phyloP scores from a whole-genome alignment of 2,113 vertebrate genomes.

The Romanogobio albipinnatus region DNA sequence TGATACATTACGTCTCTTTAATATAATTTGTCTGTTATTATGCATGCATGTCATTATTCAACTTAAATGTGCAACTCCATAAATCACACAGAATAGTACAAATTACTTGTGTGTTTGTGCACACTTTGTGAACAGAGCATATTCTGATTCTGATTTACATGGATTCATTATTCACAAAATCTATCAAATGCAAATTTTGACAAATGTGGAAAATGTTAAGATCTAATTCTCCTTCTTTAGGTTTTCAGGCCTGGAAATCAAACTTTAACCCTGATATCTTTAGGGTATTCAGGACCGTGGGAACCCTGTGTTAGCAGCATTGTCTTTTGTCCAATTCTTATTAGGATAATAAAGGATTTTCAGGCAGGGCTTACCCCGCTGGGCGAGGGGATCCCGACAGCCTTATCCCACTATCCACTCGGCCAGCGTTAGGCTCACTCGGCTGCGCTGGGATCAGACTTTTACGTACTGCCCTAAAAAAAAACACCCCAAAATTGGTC shows the following conservation, averaged over 20 bases:
- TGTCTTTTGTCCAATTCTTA: background rate
- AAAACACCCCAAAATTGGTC: slow-evolving; percentile 55
- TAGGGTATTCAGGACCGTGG: background rate
- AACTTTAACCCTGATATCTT: background rate
- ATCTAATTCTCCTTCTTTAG: background rate
- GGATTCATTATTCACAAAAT: background rate
- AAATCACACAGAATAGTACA: no score
- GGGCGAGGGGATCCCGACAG: slow-evolving; percentile 91
- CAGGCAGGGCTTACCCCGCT: slow-evolving; percentile 81
- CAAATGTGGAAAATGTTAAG: background rate
- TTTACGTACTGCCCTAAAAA: slow-evolving; percentile 90
- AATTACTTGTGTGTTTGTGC: no score
- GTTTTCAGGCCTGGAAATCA: background rate
- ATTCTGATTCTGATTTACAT: background rate
- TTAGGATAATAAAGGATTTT: background rate
- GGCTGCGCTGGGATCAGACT: slow-evolving; percentile 90
- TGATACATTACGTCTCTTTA: no score
- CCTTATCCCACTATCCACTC: slow-evolving; percentile 85
- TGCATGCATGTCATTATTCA: no score
- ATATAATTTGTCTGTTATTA: no score
- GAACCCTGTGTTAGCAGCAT: background rate
- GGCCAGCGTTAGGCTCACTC: slow-evolving; percentile 79
- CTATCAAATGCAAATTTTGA: background rate
- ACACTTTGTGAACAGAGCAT: no score
- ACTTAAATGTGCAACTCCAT: no score